These are phyloP conservation scores for Leucopsar rothschildi DNA, from an alignment of 2,113 vertebrate genomes.

Conservation along the genomic window DNA sequence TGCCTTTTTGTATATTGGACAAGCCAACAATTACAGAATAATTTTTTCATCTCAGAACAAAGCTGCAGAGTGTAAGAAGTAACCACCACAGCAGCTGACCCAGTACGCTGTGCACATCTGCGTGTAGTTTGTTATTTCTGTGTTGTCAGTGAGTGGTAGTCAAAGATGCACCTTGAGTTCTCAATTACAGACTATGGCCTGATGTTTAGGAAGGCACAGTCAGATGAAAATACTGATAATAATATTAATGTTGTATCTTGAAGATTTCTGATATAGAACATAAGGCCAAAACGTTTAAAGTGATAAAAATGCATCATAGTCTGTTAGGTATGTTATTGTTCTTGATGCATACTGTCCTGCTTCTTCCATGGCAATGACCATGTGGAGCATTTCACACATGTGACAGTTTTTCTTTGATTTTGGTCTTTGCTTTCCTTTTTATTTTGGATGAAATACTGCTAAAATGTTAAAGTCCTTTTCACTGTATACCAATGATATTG, in stretches of 20 bases:
- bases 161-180: background rate
- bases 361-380: background rate
- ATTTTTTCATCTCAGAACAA: background rate
- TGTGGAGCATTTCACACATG: background rate
- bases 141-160: background rate
- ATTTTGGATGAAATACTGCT: background rate
- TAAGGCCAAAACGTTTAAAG: background rate
- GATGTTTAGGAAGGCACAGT: background rate
- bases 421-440: background rate
- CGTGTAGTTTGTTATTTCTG: background rate
- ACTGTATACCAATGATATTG: background rate
- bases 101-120: background rate
- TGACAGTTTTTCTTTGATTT: background rate
- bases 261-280: background rate
- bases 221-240: background rate
- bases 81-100: background rate
- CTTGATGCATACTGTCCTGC: background rate
- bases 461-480: background rate
- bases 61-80: background rate
- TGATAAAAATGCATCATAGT: background rate
- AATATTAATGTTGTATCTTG: background rate
- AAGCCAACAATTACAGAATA: background rate
- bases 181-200: background rate
- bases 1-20: background rate
- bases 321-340: background rate